Base-by-base conservation (phyloP, 2,888 invertebrate species). In the Mythimna impura region DNA sequence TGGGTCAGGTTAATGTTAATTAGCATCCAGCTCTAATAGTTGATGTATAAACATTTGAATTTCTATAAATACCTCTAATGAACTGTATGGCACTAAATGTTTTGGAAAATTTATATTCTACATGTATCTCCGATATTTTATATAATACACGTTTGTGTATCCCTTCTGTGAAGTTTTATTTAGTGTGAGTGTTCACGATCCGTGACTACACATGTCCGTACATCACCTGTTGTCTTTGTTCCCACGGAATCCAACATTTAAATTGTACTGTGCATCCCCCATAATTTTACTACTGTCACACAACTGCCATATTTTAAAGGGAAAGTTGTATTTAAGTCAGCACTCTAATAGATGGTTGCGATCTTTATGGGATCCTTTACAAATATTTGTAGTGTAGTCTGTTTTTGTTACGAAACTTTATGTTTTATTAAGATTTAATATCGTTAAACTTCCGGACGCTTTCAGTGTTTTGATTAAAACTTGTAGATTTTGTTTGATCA, bases 221-320 rank as follows among this genome's bases (percentile, higher is more conserved):
- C 90, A 88, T 94, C 95, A 96, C 95, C 96, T 96, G 96, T 90
- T 91, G 89, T 89, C 88, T 89, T 87, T 88, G 89, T 95, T 95
- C 94, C 92, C 94, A 95, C 92, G 92, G 87, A 89, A 88, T 82
- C 83, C 82, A 82, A 80, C 78, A 76, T 82, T 80, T 80, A 80
- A 82, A 77, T 68, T 77, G 74, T 75, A 74, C 67, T 62, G n/a
- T 75, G 66, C 75, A 85, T 72, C 79, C 85, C 73, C 80, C 65
- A 81, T 83, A 68, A 78, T 71, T 79, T 72, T 60, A 75, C 58
- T 66, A 69, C 78, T 64, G 84, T 79, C 81, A 71, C 73, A 73
- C 66, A 81, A 85, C 78, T 81, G 84, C 66, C 74, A 79, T 83
- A 77, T 76, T 80, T 80, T 58, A 76, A 78, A 74, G 68, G 84